These are phyloP conservation scores for Labeo rohita DNA, from an alignment of 2,113 vertebrate genomes.

Conservation along the genomic window DNA sequence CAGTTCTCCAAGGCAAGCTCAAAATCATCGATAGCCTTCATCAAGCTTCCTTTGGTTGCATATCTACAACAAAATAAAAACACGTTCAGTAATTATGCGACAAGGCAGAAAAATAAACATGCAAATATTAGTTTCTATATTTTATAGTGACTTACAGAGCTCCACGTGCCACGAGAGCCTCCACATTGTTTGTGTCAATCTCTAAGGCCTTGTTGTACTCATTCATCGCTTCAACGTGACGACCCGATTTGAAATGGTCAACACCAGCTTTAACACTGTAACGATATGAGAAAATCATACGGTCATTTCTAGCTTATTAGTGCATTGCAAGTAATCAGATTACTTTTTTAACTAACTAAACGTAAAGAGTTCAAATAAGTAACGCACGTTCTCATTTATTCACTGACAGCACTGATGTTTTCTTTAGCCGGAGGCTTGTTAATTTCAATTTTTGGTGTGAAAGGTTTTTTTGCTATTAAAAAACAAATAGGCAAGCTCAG, in stretches of 20 bases:
- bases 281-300: background rate
- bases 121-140: background rate
- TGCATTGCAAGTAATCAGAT: too few relatives aligned
- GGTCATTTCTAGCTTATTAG: background rate
- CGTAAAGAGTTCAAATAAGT: too few relatives aligned
- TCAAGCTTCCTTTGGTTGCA: conserved; percentile 93
- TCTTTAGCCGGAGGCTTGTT: too few relatives aligned
- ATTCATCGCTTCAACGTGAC: conserved; percentile 95
- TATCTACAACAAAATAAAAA: conserved; percentile 76
- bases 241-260: conserved; percentile 92
- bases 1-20: conserved; percentile 91
- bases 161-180: conserved; percentile 96
- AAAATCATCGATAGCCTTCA: conserved; percentile 94
- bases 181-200: conserved; percentile 92
- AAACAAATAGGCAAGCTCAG: too few relatives aligned
- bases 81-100: too few relatives aligned
- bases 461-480: too few relatives aligned
- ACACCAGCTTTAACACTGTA: conserved; percentile 92
- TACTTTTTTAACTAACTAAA: too few relatives aligned
- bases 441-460: too few relatives aligned
- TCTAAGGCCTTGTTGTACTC: conserved; percentile 98
- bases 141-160: conserved; percentile 81
- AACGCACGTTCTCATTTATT: too few relatives aligned
- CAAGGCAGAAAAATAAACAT: background rate
- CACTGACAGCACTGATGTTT: too few relatives aligned